phyloP scores from a whole-genome alignment of 2,888 invertebrate genomes.

The Onthophagus sagittarius region DNA sequence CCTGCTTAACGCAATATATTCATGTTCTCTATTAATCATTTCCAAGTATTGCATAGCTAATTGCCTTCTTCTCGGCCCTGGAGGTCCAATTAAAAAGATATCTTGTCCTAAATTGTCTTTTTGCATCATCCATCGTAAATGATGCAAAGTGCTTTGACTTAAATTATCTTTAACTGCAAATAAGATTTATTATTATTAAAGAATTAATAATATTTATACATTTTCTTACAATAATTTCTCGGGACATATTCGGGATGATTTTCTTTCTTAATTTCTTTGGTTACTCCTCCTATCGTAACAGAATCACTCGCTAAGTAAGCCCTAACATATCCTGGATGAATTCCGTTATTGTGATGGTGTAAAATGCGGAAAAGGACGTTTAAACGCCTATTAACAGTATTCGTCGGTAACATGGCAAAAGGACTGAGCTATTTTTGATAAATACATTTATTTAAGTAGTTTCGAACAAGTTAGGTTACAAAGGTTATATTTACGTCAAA shows the following conservation, averaged over 20 bases:
- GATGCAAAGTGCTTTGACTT: conserved; percentile 71
- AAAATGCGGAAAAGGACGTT: conserved; percentile 36
- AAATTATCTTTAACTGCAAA: conserved; percentile 55
- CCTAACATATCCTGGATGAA: conserved; percentile 34
- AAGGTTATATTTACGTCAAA: conserved; percentile 36
- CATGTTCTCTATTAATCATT: conserved; percentile 82
- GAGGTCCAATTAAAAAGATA: conserved; percentile 89
- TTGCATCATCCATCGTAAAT: conserved; percentile 94
- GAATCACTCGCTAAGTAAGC: conserved; percentile 50
- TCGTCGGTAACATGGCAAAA: conserved; percentile 33
- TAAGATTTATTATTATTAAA: conserved; percentile 4
- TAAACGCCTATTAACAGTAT: conserved; percentile 32
- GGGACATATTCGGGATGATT: conserved; percentile 81
- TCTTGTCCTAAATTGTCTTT: conserved; percentile 92
- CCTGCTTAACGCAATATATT: conserved; percentile 89
- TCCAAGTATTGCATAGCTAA: conserved; percentile 87
- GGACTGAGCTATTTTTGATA: not conserved
- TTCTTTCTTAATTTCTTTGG: conserved; percentile 60
- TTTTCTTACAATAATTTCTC: conserved; percentile 67
- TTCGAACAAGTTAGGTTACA: conserved; percentile 24
- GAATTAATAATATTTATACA: conserved; percentile 31
- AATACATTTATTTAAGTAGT: conserved; percentile 7
- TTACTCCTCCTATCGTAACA: conserved; percentile 72
- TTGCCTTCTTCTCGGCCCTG: conserved; percentile 77
- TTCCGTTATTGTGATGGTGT: conserved; percentile 29